Evolutionary conservation across 2,113 vertebrate species (phyloP).

Genomic region (Chaetodon auriga): DNA sequence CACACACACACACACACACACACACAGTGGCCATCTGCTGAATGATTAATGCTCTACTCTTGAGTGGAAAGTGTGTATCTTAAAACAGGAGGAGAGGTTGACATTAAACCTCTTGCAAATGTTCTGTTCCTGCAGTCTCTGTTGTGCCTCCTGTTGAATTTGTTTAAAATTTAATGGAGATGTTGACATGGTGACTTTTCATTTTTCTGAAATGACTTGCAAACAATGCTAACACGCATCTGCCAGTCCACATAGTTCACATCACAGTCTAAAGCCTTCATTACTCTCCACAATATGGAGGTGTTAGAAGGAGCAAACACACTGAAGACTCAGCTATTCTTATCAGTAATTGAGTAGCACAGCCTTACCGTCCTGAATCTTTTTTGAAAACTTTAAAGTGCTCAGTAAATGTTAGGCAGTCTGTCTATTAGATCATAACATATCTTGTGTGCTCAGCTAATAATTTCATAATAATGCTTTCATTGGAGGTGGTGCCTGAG

Average conservation of each 20-base stretch:
- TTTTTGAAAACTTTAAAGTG: background rate
- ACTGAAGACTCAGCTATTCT: background rate
- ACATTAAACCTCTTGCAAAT: slow-evolving; percentile 48
- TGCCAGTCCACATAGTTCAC: background rate
- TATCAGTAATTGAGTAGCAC: background rate
- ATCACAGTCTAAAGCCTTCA: background rate
- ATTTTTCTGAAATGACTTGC: slow-evolving; percentile 8
- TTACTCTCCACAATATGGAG: background rate
- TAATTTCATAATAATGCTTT: no score
- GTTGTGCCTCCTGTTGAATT: slow-evolving; percentile 10
- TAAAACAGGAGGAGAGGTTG: slow-evolving; percentile 42
- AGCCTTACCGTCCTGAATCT: background rate
- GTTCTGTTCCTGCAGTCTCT: slow-evolving; percentile 15
- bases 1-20: slow-evolving; percentile 31
- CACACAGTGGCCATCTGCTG: slow-evolving; percentile 69
- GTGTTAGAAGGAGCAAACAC: background rate
- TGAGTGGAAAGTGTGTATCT: slow-evolving; percentile 62
- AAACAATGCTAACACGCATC: background rate
- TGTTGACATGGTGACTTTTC: slow-evolving; percentile 13
- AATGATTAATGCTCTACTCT: slow-evolving; percentile 76
- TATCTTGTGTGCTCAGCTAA: background rate
- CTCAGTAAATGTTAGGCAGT: background rate
- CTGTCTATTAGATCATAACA: background rate
- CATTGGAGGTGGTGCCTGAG: no score
- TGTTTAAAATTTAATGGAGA: slow-evolving; percentile 12